These are phyloP conservation scores for Eristalis arbustorum DNA, from an alignment of 2,888 invertebrate genomes.

Conservation along the genomic window DNA sequence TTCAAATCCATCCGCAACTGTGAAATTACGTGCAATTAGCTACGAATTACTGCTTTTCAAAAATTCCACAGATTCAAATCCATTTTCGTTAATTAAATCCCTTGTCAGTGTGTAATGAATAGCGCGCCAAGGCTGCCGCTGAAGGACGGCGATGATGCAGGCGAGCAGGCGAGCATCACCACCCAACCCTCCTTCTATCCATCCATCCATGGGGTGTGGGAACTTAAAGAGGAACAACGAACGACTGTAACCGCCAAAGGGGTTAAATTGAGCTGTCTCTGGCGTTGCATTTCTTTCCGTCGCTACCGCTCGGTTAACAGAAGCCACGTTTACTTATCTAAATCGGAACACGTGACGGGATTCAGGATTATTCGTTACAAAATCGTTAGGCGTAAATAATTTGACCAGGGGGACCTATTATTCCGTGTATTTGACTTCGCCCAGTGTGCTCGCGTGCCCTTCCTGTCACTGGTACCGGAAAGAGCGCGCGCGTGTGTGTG, in stretches of 20 bases:
- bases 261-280: constrained; percentile 53
- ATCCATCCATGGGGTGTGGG: not conserved
- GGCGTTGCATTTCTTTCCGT: not conserved
- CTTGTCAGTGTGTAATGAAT: constrained; percentile 4
- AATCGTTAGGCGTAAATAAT: constrained; percentile 60
- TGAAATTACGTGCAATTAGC: not conserved
- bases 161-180: not conserved
- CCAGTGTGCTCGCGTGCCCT: not conserved
- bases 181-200: not conserved
- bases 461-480: not conserved
- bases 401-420: constrained; percentile 61
- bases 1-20: not conserved
- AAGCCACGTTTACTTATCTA: constrained; percentile 60
- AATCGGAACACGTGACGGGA: constrained; percentile 57
- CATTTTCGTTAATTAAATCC: constrained; percentile 18
- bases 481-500: too few relatives aligned
- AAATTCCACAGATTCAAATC: constrained; percentile 8
- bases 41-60: not conserved
- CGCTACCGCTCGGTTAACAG: constrained; percentile 10
- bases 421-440: constrained; percentile 45
- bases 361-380: constrained; percentile 44
- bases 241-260: constrained; percentile 7
- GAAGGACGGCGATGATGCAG: not conserved
- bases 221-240: not conserved
- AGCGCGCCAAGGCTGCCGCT: not conserved